phyloP scores from a whole-genome alignment of 2,113 vertebrate species.

The Neomonachus schauinslandi region DNA sequence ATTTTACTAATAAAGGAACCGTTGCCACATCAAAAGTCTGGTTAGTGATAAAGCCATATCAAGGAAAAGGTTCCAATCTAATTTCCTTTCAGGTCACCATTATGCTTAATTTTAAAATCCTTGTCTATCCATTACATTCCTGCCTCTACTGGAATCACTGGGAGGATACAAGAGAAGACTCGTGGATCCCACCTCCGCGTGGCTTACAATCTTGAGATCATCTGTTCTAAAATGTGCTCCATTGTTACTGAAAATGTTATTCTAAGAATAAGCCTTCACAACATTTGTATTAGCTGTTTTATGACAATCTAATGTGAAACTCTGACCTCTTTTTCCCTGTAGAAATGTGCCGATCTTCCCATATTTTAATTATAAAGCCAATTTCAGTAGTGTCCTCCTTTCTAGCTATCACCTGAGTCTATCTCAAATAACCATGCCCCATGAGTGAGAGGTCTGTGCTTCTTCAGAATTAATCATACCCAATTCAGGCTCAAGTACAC shows the following conservation, averaged over 20 bases:
- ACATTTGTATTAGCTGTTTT: constrained; percentile 40
- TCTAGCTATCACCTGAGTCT: background rate
- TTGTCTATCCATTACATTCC: background rate
- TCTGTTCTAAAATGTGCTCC: background rate
- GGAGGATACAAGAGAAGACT: background rate
- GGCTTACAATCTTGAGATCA: background rate
- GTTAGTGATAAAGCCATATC: background rate
- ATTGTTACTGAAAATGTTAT: constrained; percentile 44
- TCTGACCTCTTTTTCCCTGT: background rate
- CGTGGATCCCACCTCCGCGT: background rate
- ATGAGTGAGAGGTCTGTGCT: background rate
- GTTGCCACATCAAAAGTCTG: background rate
- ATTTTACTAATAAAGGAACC: constrained; percentile 27
- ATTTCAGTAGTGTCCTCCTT: constrained; percentile 14
- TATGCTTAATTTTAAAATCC: constrained; percentile 32
- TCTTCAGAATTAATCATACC: constrained; percentile 44
- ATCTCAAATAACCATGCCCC: background rate
- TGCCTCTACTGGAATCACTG: background rate
- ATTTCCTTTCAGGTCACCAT: constrained; percentile 15
- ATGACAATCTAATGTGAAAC: constrained; percentile 28
- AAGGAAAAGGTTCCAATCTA: background rate
- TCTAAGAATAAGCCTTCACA: background rate
- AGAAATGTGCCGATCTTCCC: background rate
- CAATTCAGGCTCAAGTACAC: background rate
- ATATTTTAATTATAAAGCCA: constrained; percentile 59